phyloP scores from a whole-genome alignment of 2,797 vertebrate genomes.

The Malurus splendens region DNA sequence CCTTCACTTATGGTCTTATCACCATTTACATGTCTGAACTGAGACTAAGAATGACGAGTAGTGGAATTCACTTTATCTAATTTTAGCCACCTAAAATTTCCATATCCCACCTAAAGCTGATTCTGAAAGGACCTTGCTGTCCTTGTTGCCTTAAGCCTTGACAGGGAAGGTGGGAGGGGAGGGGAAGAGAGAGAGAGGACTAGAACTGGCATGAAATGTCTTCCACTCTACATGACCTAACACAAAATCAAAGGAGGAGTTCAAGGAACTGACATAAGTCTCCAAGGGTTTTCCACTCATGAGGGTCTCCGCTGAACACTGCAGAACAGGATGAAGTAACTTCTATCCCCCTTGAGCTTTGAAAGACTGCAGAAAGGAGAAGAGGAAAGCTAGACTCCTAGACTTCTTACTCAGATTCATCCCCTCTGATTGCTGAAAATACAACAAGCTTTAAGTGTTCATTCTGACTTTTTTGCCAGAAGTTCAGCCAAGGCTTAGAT shows the following conservation, averaged over 20 bases:
- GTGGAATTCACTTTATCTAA: neutral
- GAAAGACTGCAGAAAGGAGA: neutral
- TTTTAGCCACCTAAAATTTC: neutral
- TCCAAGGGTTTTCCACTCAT: neutral
- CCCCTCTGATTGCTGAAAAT: neutral
- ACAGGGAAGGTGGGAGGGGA: neutral
- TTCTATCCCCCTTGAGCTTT: neutral
- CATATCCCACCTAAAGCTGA: neutral
- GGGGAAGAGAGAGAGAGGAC: accelerated
- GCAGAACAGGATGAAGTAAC: neutral
- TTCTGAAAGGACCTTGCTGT: neutral
- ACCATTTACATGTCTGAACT: neutral
- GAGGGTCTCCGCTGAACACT: neutral
- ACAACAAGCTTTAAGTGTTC: neutral
- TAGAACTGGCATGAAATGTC: neutral
- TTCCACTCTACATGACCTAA: neutral
- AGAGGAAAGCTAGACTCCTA: neutral
- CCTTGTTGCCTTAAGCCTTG: neutral
- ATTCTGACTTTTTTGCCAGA: neutral
- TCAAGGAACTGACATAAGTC: neutral
- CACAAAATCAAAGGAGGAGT: neutral
- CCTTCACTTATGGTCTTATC: neutral
- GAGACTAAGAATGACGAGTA: neutral
- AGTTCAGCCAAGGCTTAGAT: neutral
- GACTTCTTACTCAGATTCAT: neutral